These are phyloP conservation scores for Cataglyphis cursor DNA, from an alignment of 2,888 invertebrate species.

Conservation along the genomic window DNA sequence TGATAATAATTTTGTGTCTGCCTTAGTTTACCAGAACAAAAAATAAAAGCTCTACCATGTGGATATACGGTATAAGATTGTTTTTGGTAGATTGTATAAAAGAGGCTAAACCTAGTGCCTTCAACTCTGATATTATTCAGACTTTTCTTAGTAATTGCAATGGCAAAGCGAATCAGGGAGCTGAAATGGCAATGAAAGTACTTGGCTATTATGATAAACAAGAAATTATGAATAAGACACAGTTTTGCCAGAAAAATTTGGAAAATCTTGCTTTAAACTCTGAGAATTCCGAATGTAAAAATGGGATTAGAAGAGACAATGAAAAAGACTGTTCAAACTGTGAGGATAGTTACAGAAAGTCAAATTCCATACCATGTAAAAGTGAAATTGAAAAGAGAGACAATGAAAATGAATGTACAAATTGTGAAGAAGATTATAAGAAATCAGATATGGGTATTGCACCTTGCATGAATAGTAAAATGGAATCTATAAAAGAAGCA, in stretches of 20 bases:
- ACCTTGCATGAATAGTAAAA: slow-evolving; percentile 81
- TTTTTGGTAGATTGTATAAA: slow-evolving; percentile 76
- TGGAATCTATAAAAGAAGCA: slow-evolving; percentile 67
- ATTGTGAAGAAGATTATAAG: background rate
- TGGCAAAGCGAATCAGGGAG: slow-evolving; percentile 54
- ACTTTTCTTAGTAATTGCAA: slow-evolving; percentile 67
- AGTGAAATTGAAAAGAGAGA: slow-evolving; percentile 65
- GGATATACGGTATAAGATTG: slow-evolving; percentile 86
- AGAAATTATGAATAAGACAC: slow-evolving; percentile 49
- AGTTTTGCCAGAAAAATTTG: slow-evolving; percentile 39
- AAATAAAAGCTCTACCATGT: slow-evolving; percentile 81
- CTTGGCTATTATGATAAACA: slow-evolving; percentile 60
- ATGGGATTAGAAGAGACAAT: background rate
- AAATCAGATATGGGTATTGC: slow-evolving; percentile 63
- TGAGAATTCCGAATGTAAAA: background rate
- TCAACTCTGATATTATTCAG: slow-evolving; percentile 79
- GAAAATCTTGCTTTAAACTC: slow-evolving; percentile 10
- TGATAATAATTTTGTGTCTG: slow-evolving; percentile 17
- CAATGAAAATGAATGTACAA: slow-evolving; percentile 64
- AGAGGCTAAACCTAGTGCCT: slow-evolving; percentile 60
- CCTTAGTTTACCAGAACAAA: slow-evolving; percentile 85
- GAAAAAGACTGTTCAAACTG: background rate
- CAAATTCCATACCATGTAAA: background rate
- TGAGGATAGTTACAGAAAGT: background rate
- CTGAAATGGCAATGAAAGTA: slow-evolving; percentile 68